Evolutionary conservation across 2,797 vertebrate genomes (phyloP).

Genomic region (Otolemur crassicaudatus): DNA sequence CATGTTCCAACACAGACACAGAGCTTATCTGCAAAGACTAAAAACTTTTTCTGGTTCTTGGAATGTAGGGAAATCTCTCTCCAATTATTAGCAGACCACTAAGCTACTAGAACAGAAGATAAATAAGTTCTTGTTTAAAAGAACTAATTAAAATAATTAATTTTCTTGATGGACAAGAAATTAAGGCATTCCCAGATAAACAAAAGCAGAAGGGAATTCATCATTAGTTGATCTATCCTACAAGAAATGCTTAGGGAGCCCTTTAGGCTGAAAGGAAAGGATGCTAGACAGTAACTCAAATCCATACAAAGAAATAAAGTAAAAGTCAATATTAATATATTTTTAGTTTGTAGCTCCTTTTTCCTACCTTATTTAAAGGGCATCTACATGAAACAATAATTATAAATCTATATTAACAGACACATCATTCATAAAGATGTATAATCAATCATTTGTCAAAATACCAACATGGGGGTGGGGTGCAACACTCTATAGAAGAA

Average conservation of each 20-base stretch:
- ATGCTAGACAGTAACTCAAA: neutral
- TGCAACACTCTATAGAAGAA: neutral
- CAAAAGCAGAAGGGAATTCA: neutral
- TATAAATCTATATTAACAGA: neutral
- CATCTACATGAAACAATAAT: neutral
- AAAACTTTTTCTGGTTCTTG: neutral
- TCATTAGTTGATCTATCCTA: neutral
- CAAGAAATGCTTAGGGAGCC: neutral
- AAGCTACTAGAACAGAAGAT: neutral
- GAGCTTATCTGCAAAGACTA: neutral
- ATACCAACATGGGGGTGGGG: neutral
- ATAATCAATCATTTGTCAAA: neutral
- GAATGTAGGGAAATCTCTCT: slow-evolving; percentile 12
- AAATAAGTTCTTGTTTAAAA: slow-evolving; percentile 23
- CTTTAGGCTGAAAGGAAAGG: slow-evolving; percentile 8
- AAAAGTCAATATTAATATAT: slow-evolving; percentile 23
- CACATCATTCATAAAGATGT: neutral
- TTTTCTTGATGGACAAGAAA: neutral
- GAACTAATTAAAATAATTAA: neutral
- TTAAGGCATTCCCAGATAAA: slow-evolving; percentile 4
- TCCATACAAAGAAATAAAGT: neutral
- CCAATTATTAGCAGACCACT: slow-evolving; percentile 8
- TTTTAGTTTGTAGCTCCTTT: slow-evolving; percentile 20
- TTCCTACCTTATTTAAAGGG: slow-evolving; percentile 26
- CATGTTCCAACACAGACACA: neutral